Base-by-base conservation (phyloP, 2,888 invertebrate genomes). In the Sabatieria punctata region DNA sequence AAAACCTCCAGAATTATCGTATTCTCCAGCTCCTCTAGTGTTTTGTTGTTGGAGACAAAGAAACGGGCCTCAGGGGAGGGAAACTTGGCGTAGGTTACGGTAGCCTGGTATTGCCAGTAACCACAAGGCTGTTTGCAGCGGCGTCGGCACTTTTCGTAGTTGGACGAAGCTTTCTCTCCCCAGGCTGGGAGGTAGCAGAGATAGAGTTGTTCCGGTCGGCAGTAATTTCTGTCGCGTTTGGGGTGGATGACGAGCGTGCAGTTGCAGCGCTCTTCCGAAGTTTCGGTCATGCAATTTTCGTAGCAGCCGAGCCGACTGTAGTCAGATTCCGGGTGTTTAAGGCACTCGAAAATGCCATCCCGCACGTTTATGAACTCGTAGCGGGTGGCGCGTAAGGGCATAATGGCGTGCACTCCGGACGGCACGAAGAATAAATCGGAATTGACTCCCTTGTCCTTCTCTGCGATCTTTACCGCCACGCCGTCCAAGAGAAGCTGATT, bases 281-380 rank as follows among this genome's bases (percentile, higher is more conserved):
- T 57, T 39, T 60, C 60, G 26, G 56, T 54, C 11, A 59, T 36
- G 45, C 60, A 60, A 18, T 43, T 38, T 13, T 38, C 38, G 38
- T 18, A 19, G 22, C 38, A 38, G 38, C n/a, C 19, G n/a, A 38
- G 15, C 23, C 55, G 47, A 37, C 57, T 57, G 48, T 59, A 60
- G 39, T 53, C 52, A 18, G 47, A 45, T 40, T 52, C 43, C 1
- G 47, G 44, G 41, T 59, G 52, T 24, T 54, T 49, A 27, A 51
- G 46, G 46, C 60, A 60, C 39, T 44, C 49, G 43, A 22, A 43
- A 27, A 53, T 41, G 2, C 59, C 59, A 6, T 59, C 59, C 55
- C 48, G 41, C 49, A 59, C 58, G 44, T 60, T 55, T 52, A 57
- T 58, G 43, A 60, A 60, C 24, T 60, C 59, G 50, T 59, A 60